A percentile compares a stretch with the other conserved stretches of the same genome.
Conservation (phyloP, 64 coral and sea anemone species). For the Acropora tenuis region DNA sequence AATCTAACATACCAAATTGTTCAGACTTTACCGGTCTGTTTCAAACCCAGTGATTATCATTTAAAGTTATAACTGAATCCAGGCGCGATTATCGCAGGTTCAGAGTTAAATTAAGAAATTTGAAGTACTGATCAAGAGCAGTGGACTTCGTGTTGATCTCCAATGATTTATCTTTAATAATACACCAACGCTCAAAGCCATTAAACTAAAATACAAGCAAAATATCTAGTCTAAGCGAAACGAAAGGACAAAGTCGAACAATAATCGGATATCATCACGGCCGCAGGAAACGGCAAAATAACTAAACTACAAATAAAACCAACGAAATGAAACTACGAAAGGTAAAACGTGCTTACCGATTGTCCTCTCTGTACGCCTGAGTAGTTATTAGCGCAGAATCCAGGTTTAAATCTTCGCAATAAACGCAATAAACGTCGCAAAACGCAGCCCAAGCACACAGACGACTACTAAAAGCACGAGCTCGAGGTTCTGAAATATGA, state of each 20-base stretch:
- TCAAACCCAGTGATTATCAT: neutral
- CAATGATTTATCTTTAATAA: constrained; percentile 13
- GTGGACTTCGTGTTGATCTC: neutral
- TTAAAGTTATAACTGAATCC: neutral
- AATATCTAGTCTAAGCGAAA: too few species aligned
- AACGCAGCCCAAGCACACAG: too few species aligned
- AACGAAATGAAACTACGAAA: constrained; percentile 1
- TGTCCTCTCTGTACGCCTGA: too few species aligned
- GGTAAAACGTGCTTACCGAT: neutral
- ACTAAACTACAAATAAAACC: constrained; percentile 29
- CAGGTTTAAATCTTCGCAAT: too few species aligned
- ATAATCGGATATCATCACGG: neutral
- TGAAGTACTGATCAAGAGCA: constrained; percentile 19
- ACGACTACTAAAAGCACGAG: too few species aligned
- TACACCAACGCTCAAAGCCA: neutral
- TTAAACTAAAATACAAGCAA: neutral
- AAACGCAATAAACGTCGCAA: too few species aligned
- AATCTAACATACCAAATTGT: neutral
- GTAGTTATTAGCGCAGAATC: too few species aligned
- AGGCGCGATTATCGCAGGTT: neutral
- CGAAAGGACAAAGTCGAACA: too few species aligned
- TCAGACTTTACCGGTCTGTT: neutral
- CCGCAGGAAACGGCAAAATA: neutral
- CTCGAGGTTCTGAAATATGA: too few species aligned
- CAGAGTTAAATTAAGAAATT: neutral